Conservation (phyloP, 2,888 invertebrate genomes). For the Perizoma affinitatum region DNA sequence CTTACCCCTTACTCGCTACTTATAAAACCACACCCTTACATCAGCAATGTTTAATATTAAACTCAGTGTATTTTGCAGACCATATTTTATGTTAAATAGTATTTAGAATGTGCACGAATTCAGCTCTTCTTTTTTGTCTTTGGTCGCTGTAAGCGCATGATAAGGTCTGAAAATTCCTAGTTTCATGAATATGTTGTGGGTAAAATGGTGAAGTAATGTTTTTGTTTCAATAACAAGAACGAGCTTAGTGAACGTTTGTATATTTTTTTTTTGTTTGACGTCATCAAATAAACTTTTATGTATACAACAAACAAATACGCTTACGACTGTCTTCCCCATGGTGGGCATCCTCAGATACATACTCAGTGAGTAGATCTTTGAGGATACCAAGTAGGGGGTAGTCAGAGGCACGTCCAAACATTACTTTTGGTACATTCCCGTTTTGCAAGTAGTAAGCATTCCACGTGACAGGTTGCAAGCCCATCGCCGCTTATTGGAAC, state of each 20-base stretch:
- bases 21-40: conserved; percentile 17
- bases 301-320: too few relatives aligned
- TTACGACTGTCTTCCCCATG: too few relatives aligned
- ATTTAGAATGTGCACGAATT: conserved; percentile 23
- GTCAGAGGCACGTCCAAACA: too few relatives aligned
- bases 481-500: too few relatives aligned
- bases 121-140: conserved; percentile 31
- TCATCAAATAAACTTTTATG: too few relatives aligned
- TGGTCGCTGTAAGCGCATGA: conserved; percentile 6
- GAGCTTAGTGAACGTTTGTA: not conserved
- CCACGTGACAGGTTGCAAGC: too few relatives aligned
- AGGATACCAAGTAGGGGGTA: too few relatives aligned
- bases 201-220: not conserved
- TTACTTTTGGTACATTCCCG: too few relatives aligned
- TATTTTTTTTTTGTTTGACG: too few relatives aligned
- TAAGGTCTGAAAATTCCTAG: conserved; percentile 9
- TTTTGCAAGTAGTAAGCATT: too few relatives aligned
- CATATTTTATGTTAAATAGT: conserved; percentile 36
- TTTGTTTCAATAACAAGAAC: not conserved
- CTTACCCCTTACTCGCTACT: conserved; percentile 1
- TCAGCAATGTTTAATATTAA: conserved; percentile 48
- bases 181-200: not conserved
- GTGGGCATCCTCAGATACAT: too few relatives aligned
- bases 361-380: too few relatives aligned
- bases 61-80: conserved; percentile 39